Evolutionary conservation across 2,113 vertebrate species (phyloP).

Genomic region (Actenoides hombroni): DNA sequence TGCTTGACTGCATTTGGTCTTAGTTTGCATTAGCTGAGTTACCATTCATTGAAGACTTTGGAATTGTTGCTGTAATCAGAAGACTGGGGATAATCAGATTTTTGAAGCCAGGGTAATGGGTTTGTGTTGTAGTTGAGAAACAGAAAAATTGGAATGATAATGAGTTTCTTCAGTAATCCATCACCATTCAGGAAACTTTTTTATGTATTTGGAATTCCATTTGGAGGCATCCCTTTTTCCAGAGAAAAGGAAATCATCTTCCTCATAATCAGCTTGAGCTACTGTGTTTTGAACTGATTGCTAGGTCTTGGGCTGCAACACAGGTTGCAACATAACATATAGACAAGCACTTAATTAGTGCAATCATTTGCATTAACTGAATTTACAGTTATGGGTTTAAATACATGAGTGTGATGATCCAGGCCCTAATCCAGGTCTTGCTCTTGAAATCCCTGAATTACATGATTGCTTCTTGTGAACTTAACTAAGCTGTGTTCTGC

Average conservation of each 20-base stretch:
- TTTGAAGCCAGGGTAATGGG: not conserved
- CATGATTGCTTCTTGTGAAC: not conserved
- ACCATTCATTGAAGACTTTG: not conserved
- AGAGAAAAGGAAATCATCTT: not conserved
- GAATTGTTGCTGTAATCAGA: not conserved
- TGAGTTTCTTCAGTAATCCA: not conserved
- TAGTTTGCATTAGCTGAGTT: not conserved
- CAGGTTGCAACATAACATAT: not conserved
- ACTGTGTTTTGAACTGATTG: not conserved
- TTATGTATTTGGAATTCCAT: not conserved
- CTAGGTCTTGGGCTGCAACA: not conserved
- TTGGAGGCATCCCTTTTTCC: not conserved
- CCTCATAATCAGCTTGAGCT: not conserved
- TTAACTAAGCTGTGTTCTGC: not conserved
- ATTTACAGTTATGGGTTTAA: not conserved
- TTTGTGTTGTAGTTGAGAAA: not conserved
- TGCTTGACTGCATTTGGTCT: accelerated
- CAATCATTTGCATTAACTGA: not conserved
- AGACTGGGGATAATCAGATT: not conserved
- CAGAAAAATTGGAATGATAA: accelerated
- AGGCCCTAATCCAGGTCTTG: not conserved
- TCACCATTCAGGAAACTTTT: not conserved
- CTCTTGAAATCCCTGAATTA: not conserved
- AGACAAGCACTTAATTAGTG: not conserved
- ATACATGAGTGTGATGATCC: not conserved